Conservation (phyloP, 2,113 vertebrate genomes). For the Tylochromis polylepis region DNA sequence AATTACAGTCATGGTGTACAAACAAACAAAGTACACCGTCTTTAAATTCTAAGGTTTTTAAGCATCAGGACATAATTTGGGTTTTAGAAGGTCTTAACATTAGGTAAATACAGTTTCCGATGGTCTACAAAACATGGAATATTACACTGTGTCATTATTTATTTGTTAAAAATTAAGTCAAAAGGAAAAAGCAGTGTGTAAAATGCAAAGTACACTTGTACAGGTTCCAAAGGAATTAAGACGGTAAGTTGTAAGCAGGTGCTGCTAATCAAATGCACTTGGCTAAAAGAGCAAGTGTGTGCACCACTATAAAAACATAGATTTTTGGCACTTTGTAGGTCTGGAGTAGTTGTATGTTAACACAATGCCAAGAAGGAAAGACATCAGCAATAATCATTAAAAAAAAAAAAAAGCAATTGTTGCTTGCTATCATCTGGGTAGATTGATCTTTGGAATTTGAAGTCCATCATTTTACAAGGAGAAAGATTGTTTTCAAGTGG, state of each 20-base stretch:
- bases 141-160: neutral
- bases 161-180: neutral
- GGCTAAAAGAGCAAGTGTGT: neutral
- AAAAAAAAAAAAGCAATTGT: no score
- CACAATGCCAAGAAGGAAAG: neutral
- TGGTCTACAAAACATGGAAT: neutral
- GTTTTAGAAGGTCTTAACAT: neutral
- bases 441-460: no score
- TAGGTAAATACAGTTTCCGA: neutral
- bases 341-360: neutral
- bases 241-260: neutral
- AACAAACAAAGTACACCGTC: neutral
- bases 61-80: neutral
- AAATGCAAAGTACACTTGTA: neutral
- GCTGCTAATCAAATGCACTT: neutral
- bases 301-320: neutral
- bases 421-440: no score
- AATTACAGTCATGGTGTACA: neutral
- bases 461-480: no score
- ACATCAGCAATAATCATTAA: no score
- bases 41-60: neutral
- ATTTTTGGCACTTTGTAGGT: neutral
- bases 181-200: neutral
- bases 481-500: no score
- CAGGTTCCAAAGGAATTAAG: neutral